Base-by-base conservation (phyloP, 2,888 invertebrate genomes). In the Eutolmus rufibarbis region DNA sequence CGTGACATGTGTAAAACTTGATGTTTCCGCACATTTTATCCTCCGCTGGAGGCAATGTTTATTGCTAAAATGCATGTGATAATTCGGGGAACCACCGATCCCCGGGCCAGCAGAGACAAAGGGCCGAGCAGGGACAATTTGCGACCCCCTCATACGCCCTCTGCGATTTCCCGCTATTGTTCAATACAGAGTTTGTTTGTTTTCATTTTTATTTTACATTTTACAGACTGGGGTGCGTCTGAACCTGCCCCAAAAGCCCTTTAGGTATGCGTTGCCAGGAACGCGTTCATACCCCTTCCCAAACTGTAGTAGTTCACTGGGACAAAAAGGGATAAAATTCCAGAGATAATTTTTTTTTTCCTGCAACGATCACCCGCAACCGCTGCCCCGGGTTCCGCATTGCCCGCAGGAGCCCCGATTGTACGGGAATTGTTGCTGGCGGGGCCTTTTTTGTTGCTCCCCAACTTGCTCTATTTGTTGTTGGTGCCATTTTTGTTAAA, bases 1-100 rank as follows among this genome's bases (percentile, higher is more conserved):
- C 76, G 76, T 81, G 81, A 81, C 81, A 56, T 51, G 51, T 81
- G 51, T 28, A 81, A 81, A 81, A 28, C n/a, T 81, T 81, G 56
- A 81, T 81, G 81, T 56, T 81, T 81, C 81, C 81, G 81, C 81
- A 81, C 23, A 81, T 81, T 81, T 81, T 81, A 23, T 34, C 56
- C 81, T 28, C 40, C 28, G 28, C 46, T 51, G 81, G 81, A 14
- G 81, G 81, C 28, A 1, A 51, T 81, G 34, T 81, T 46, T 81
- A 81, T 81, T 56, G 81, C 43, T 81, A 81, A 23, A 81, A 56
- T 81, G 81, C 81, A 81, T 51, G 51, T 56, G 81, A 56, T 40
- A 78, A 78, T 78, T 81, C 34, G 79, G 23, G 46, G 9, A n/a
- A 31, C 3, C 76, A 34, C n/a, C 34, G 31, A 76, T 31, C 1